Evolutionary conservation across 1,140 invertebrate species (phyloP).

Genomic region (Acromyrmex charruanus): DNA sequence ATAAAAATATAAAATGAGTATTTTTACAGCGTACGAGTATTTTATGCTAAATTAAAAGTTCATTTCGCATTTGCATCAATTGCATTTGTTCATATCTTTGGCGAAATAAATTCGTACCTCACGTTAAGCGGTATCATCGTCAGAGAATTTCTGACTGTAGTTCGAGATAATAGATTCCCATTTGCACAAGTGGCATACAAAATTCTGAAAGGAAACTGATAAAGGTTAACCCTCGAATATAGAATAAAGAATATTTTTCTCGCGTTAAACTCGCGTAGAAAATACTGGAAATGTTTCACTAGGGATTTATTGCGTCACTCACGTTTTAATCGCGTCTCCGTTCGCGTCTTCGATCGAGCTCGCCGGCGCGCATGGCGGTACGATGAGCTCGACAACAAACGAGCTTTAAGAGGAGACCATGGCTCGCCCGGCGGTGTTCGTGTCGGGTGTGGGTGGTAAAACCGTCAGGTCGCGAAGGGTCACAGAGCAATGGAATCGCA

Average conservation of each 20-base stretch:
- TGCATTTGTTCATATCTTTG: neutral
- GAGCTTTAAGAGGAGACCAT: constrained; percentile 60
- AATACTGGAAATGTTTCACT: neutral
- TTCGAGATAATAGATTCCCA: neutral
- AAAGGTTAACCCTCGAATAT: neutral
- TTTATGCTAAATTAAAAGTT: constrained; percentile 21
- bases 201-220: neutral
- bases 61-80: neutral
- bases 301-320: constrained; percentile 33
- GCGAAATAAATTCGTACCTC: constrained; percentile 8
- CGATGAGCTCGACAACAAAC: constrained; percentile 63
- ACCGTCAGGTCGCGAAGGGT: constrained; percentile 60
- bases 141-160: neutral
- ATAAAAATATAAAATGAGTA: constrained; percentile 17
- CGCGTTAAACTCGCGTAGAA: neutral
- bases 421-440: constrained; percentile 51
- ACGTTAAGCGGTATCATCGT: neutral
- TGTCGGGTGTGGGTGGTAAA: constrained; percentile 61
- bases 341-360: constrained; percentile 55
- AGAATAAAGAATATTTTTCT: neutral
- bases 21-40: constrained; percentile 1
- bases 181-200: neutral
- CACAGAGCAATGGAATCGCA: constrained; percentile 62
- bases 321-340: constrained; percentile 48
- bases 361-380: constrained; percentile 47